Evolutionary conservation across 2,888 invertebrate genomes (phyloP).

Genomic region (Acrobasis suavella): DNA sequence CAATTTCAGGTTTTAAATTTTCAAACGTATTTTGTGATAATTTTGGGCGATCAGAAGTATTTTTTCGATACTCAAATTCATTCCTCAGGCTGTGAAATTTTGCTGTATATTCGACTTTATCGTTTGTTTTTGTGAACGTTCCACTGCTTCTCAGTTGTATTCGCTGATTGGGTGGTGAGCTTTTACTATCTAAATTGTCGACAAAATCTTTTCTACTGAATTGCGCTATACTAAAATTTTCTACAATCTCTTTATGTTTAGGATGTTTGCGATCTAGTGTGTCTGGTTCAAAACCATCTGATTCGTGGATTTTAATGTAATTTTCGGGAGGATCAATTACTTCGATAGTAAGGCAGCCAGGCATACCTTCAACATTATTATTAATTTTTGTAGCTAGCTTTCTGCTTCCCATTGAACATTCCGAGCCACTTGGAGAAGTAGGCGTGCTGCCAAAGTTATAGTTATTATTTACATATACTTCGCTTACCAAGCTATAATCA

Average conservation of each 20-base stretch:
- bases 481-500: constrained; percentile 87
- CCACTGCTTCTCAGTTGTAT: constrained; percentile 86
- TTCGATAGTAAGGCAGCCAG: constrained; percentile 92
- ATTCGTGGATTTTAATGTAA: constrained; percentile 88
- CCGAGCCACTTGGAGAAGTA: constrained; percentile 82
- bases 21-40: constrained; percentile 53
- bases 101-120: constrained; percentile 59
- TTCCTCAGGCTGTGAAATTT: constrained; percentile 87
- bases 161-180: constrained; percentile 60
- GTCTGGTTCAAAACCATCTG: constrained; percentile 92
- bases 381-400: constrained; percentile 80
- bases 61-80: constrained; percentile 86
- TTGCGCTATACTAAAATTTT: constrained; percentile 41
- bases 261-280: constrained; percentile 90
- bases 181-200: constrained; percentile 52
- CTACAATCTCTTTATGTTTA: constrained; percentile 61
- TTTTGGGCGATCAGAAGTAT: constrained; percentile 68
- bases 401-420: constrained; percentile 82
- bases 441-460: constrained; percentile 85
- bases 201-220: constrained; percentile 65
- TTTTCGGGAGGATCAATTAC: constrained; percentile 91
- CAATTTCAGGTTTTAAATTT: constrained; percentile 56
- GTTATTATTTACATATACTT: constrained; percentile 90
- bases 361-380: constrained; percentile 80
- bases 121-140: constrained; percentile 84